phyloP scores from a whole-genome alignment of 2,888 invertebrate species.

The Drosophila rellima region DNA sequence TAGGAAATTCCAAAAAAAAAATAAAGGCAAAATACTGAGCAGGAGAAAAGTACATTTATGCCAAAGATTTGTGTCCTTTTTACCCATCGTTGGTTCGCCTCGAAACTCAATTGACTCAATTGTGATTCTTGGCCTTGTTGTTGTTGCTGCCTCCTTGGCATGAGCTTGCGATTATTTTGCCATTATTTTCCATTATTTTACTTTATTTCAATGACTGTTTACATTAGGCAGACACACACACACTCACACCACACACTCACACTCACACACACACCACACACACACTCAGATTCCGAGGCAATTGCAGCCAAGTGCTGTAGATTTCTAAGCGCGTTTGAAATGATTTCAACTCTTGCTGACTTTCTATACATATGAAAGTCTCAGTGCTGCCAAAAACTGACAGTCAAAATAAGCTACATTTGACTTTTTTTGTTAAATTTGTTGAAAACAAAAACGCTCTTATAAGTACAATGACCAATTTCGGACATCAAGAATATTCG shows the following conservation, averaged over 20 bases:
- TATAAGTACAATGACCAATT: no score
- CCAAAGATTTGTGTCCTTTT: no score
- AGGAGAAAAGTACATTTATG: no score
- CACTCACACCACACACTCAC: constrained; percentile 16
- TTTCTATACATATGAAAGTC: constrained; percentile 1
- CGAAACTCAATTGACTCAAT: constrained; percentile 1
- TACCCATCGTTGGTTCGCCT: not conserved
- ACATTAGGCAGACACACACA: constrained; percentile 60
- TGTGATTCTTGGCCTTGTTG: no score
- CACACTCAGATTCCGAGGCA: constrained; percentile 11
- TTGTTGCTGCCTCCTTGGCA: constrained; percentile 32
- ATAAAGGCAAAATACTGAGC: no score
- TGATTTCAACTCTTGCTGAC: constrained; percentile 17
- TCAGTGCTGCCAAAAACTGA: not conserved
- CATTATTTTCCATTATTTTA: constrained; percentile 82
- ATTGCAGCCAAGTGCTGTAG: constrained; percentile 50
- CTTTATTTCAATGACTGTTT: constrained; percentile 83
- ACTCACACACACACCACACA: constrained; percentile 24
- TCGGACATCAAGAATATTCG: no score
- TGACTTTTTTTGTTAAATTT: no score
- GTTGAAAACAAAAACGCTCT: no score
- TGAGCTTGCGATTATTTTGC: constrained; percentile 77
- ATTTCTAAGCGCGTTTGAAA: constrained; percentile 46
- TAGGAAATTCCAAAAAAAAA: no score
- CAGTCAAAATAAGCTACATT: not conserved